Evolutionary conservation across 2,888 invertebrate genomes (phyloP), one percentile per base, ranked within the genome.

Genomic region (Fissipunctia ypsillon): DNA sequence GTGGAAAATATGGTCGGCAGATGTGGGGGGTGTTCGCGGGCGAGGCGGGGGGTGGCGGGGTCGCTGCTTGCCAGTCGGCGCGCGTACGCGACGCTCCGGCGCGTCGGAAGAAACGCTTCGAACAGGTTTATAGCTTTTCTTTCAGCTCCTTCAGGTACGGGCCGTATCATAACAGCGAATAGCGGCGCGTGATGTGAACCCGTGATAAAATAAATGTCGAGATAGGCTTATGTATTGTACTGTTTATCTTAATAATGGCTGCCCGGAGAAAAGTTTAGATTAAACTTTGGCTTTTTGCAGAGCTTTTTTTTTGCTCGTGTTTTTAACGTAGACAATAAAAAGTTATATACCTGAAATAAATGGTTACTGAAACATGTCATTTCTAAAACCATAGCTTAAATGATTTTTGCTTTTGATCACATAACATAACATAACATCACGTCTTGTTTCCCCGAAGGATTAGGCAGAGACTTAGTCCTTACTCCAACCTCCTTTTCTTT

Each of bases 1-100:
- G 96, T 96, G 96, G 96, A 96, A 96, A 96, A 96, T 96, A 96
- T 96, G 96, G 96, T 96, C 96, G 95, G 95, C 94, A 95, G 95
- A 94, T 96, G 95, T 94, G 92, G 96, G 94, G 95, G 92, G 93
- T 85, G 88, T 80, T 86, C 86, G 89, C 89, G 89, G 83, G 85
- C 78, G 83, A 64, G 66, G 54, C 74, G 64, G 84, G 78, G 76
- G 66, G 80, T 66, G 73, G 84, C 84, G 88, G 90, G 86, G 86
- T 85, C 84, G 83, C 88, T 87, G 93, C 92, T 95, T 94, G 92
- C 90, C 91, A 95, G 94, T 93, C 95, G 92, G 91, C 88, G 92
- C 95, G 95, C 95, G 95, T 95, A 94, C 95, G 94, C 94, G 95
- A 93, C 95, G 95, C 95, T 94, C 91, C 93, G 95, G 93, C 95